phyloP scores from a whole-genome alignment of 2,797 vertebrate species.

The Lophotriccus pileatus region DNA sequence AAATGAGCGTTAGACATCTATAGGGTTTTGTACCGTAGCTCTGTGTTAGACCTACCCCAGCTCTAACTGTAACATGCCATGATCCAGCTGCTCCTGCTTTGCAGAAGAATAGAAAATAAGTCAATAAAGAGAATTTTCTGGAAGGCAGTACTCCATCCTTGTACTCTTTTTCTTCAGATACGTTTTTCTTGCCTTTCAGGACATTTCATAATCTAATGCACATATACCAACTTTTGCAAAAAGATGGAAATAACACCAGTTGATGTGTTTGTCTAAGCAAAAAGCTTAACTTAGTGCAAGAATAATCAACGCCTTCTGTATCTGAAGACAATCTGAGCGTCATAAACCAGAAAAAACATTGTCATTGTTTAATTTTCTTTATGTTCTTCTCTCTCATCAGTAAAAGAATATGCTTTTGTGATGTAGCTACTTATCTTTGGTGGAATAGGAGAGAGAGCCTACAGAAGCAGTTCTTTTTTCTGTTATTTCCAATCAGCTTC shows the following conservation, averaged over 20 bases:
- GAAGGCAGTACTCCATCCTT: background rate
- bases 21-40: background rate
- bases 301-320: background rate
- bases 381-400: background rate
- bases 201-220: background rate
- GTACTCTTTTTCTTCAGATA: background rate
- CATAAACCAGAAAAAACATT: background rate
- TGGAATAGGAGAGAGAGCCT: background rate
- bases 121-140: background rate
- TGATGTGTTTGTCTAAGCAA: background rate
- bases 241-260: background rate
- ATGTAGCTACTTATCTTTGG: background rate
- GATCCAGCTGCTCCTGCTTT: background rate
- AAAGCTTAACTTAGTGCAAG: background rate
- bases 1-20: background rate
- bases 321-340: background rate
- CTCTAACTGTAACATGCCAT: background rate
- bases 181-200: background rate
- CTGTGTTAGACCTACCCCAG: background rate
- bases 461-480: background rate
- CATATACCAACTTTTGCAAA: background rate
- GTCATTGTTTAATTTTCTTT: background rate
- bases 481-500: background rate
- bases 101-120: background rate
- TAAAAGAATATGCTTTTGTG: background rate